Base-by-base conservation (phyloP, 2,797 vertebrate genomes). In the Chiroxiphia lanceolata region DNA sequence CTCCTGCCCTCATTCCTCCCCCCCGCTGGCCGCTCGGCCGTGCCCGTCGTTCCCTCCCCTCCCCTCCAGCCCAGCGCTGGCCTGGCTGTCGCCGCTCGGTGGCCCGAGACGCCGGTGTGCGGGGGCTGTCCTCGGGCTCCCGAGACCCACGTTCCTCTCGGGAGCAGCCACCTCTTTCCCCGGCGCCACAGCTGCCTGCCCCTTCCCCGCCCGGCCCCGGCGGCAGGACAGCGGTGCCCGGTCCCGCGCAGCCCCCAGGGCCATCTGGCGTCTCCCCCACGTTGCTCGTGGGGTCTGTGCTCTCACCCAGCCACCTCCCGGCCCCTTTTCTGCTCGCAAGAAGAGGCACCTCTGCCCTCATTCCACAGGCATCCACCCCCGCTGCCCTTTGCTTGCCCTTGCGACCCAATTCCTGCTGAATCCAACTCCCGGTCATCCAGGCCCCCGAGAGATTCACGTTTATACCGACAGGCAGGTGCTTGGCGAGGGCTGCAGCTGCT, bases 401-500 rank as follows among this genome's bases (percentile, higher is more conserved):
- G 40, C 29, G 33, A 77, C 89, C 87, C 76, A n/a, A 3, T 81
- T 94, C 36, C 79, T 14, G 2, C 36, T 10, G 64, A 25, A 11
- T 40, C 47, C 51, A 6, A 4, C 36, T 44, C 5, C 19, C 4
- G 34, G 45, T 9, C 31, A 23, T 7, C 27, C 26, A 6, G 18
- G 44, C 48, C 87, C 38, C 44, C 6, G 0, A 1, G 40, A 18
- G 22, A 2, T 15, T 6, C 29, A 0, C 23, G 5, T n/a, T 38
- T 23, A 1, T 3, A 2, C 34, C 2, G 45, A 2, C 29, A 47
- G 51, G 38, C 86, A 23, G 70, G 38, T 6, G 79, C 36, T 0
- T 8, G 42, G 93, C 71, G 85, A 16, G 87, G 56, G 53, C 71
- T 7, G 67, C 90, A 83, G 92, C 90, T 84, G 96, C 74, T 60